Evolutionary conservation across 2,113 vertebrate genomes (phyloP).

Genomic region (Pangasianodon gigas): DNA sequence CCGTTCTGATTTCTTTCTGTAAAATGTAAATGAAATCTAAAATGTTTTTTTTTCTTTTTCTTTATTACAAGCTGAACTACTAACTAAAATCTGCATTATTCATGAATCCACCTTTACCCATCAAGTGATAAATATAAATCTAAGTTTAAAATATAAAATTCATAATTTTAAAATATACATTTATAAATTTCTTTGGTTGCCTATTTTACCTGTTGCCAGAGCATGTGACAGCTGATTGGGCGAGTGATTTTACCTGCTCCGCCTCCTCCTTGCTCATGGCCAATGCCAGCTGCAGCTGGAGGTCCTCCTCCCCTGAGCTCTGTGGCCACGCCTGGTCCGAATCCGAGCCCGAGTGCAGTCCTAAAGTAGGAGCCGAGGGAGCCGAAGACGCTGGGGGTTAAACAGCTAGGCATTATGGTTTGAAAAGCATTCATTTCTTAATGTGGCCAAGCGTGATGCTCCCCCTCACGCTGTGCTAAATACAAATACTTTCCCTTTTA

Average conservation of each 20-base stretch:
- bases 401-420: slow-evolving; percentile 56
- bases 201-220: slow-evolving; percentile 40
- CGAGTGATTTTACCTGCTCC: slow-evolving; percentile 80
- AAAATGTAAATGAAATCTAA: not conserved
- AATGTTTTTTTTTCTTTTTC: not conserved
- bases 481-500: not conserved
- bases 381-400: slow-evolving; percentile 75
- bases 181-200: not conserved
- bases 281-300: slow-evolving; percentile 88
- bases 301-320: slow-evolving; percentile 88
- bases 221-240: slow-evolving; percentile 25
- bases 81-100: not conserved
- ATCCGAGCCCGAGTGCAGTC: slow-evolving; percentile 73
- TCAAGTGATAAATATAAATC: not conserved
- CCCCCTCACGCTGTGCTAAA: not conserved
- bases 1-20: not conserved
- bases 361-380: slow-evolving; percentile 75
- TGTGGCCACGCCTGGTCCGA: slow-evolving; percentile 90
- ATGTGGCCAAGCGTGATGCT: slow-evolving; percentile 33
- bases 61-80: not conserved
- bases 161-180: not conserved
- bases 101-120: not conserved
- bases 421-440: slow-evolving; percentile 32
- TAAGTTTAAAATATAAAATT: not conserved
- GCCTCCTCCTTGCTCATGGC: slow-evolving; percentile 96